Evolutionary conservation across 53 echinoderm and acorn worm genomes (phyloP).

Genomic region (Temnopleurus reevesii): DNA sequence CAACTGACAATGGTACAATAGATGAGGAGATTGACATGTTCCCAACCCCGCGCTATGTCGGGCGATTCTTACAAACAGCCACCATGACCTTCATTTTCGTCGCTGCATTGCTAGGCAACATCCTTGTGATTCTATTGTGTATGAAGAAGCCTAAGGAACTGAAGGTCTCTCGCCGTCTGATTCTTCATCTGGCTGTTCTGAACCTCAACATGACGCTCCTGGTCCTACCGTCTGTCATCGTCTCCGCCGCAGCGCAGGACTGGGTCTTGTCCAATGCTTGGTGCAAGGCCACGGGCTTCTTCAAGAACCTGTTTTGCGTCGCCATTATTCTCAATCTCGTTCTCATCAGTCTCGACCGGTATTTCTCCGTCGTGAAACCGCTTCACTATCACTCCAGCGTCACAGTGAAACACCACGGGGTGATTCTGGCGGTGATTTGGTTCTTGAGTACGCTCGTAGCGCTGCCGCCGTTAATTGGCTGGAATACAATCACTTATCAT

Average conservation of each 20-base stretch:
- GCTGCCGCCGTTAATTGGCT: slow-evolving; percentile 80
- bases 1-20: not conserved
- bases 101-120: slow-evolving; percentile 78
- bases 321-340: slow-evolving; percentile 77
- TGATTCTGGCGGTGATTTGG: slow-evolving; percentile 71
- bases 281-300: slow-evolving; percentile 74
- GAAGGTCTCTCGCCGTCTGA: slow-evolving; percentile 76
- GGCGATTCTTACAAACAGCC: slow-evolving; percentile 45
- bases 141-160: slow-evolving; percentile 76
- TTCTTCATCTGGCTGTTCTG: slow-evolving; percentile 78
- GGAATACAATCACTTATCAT: slow-evolving; percentile 71
- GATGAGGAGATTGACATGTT: slow-evolving; percentile 13
- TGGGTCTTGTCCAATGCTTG: slow-evolving; percentile 68
- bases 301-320: slow-evolving; percentile 71
- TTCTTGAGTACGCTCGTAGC: slow-evolving; percentile 61
- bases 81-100: slow-evolving; percentile 69
- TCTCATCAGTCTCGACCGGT: slow-evolving; percentile 79
- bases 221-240: slow-evolving; percentile 76
- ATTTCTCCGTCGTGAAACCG: slow-evolving; percentile 77
- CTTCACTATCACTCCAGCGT: slow-evolving; percentile 73
- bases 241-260: slow-evolving; percentile 66
- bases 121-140: slow-evolving; percentile 75
- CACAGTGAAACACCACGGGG: slow-evolving; percentile 57
- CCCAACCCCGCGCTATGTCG: slow-evolving; percentile 43
- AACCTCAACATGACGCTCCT: slow-evolving; percentile 80